Percentiles rank a stretch among this genome's conserved stretches.
Conservation (phyloP, 2,888 invertebrate species). For the Scaptodrosophila latifasciaeformis region DNA sequence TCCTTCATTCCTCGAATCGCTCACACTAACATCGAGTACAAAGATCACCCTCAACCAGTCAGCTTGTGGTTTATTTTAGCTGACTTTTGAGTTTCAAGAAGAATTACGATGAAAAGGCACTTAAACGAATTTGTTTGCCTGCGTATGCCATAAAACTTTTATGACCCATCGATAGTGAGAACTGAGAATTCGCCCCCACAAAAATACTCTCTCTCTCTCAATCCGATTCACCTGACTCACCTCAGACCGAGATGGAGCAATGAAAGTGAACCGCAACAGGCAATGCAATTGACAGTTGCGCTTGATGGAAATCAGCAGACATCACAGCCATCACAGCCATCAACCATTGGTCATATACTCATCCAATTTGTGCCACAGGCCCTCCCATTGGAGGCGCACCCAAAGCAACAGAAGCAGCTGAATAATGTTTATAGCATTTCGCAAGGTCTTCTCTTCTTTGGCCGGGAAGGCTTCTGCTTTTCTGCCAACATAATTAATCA, state of each 20-base stretch:
- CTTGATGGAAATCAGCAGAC: constrained; percentile 62
- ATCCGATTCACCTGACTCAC: too few relatives aligned
- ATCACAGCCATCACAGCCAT: too few relatives aligned
- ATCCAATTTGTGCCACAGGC: background rate
- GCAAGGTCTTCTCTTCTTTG: background rate
- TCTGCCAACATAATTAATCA: constrained; percentile 47
- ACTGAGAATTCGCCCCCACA: constrained; percentile 52
- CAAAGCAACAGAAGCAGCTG: constrained; percentile 10
- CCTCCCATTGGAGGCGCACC: background rate
- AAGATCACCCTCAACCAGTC: constrained; percentile 4
- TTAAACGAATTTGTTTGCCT: constrained; percentile 55
- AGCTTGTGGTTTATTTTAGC: constrained; percentile 55
- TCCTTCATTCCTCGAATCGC: constrained; percentile 52
- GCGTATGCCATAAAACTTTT: constrained; percentile 71
- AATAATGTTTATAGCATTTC: constrained; percentile 20
- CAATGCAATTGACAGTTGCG: constrained; percentile 56
- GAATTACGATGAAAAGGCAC: constrained; percentile 62
- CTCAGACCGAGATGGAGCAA: too few relatives aligned
- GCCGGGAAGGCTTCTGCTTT: background rate
- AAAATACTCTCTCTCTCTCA: constrained; percentile 10
- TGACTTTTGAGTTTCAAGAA: constrained; percentile 60
- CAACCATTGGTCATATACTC: constrained; percentile 22
- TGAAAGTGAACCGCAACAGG: too few relatives aligned
- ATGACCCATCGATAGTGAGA: constrained; percentile 74
- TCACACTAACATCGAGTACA: constrained; percentile 9